Conservation (phyloP, 2,113 vertebrate genomes). For the Colossoma macropomum region DNA sequence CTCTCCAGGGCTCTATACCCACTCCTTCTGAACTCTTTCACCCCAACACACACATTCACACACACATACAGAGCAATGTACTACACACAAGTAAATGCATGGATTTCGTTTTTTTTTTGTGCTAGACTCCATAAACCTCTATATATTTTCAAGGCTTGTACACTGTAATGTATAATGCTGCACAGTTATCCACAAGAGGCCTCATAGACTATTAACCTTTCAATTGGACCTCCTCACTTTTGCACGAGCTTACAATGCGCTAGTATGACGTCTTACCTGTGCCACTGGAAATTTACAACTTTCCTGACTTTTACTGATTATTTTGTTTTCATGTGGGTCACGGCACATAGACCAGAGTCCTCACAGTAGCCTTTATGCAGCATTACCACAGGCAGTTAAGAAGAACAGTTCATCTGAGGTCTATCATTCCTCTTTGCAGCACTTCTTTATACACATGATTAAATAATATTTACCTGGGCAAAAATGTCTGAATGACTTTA, state of each 20-base stretch:
- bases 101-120: not conserved
- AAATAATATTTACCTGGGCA: not conserved
- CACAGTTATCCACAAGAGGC: slow-evolving; percentile 20
- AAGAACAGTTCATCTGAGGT: not conserved
- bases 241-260: slow-evolving; percentile 21
- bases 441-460: not conserved
- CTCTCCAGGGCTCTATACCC: slow-evolving; percentile 8
- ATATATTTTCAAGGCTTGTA: not conserved
- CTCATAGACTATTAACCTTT: not conserved
- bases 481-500: not conserved
- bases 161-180: slow-evolving; percentile 20
- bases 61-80: slow-evolving; percentile 24
- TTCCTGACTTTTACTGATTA: not conserved
- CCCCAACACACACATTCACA: slow-evolving; percentile 12
- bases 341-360: slow-evolving; percentile 16
- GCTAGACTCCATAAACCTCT: slow-evolving; percentile 17
- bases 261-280: slow-evolving; percentile 34
- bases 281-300: slow-evolving; percentile 1
- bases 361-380: not conserved
- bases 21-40: slow-evolving; percentile 19
- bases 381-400: not conserved
- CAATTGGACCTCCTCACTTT: not conserved
- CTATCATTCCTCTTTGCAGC: not conserved
- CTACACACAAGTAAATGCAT: not conserved
- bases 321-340: slow-evolving; percentile 3